phyloP scores from a whole-genome alignment of 2,797 vertebrate species.

The Cynodonichthys magdalenae region DNA sequence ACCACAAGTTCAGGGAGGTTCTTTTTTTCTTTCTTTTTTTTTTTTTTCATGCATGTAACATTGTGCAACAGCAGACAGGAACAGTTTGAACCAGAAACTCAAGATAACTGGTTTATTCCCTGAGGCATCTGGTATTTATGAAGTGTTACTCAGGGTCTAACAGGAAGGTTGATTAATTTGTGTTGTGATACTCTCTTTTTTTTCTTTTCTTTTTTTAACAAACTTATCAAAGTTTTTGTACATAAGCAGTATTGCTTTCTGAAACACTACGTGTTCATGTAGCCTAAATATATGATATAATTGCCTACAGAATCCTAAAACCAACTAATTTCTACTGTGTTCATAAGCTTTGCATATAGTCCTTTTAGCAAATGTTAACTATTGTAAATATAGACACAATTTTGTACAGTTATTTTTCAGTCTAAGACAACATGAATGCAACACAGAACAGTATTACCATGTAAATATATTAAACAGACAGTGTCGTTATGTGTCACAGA shows the following conservation, averaged over 20 bases:
- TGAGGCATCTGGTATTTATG: constrained; percentile 38
- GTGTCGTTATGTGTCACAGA: constrained; percentile 47
- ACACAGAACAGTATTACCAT: constrained; percentile 61
- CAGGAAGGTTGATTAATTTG: constrained; percentile 13
- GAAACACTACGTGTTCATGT: constrained; percentile 32
- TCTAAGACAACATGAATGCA: constrained; percentile 52
- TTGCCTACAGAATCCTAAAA: constrained; percentile 1
- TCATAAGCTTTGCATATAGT: constrained; percentile 12
- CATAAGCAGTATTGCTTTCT: constrained; percentile 20
- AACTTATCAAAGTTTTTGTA: constrained; percentile 26
- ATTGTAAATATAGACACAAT: constrained; percentile 24
- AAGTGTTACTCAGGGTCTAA: constrained; percentile 28
- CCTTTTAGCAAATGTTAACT: constrained; percentile 27
- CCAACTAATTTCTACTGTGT: constrained; percentile 19
- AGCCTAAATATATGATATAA: constrained; percentile 22
- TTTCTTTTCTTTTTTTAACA: constrained; percentile 10
- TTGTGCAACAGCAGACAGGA: constrained; percentile 27
- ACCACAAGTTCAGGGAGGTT: constrained; percentile 40
- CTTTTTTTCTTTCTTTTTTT: constrained; percentile 2
- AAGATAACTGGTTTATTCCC: constrained; percentile 20
- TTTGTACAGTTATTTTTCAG: constrained; percentile 41
- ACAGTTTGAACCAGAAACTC: constrained; percentile 23
- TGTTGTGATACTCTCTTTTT: constrained; percentile 33
- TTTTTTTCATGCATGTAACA: constrained; percentile 12
- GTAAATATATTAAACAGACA: constrained; percentile 60